Percentiles rank a stretch among this genome's conserved stretches.
Evolutionary conservation across 2,113 vertebrate species (phyloP).

Genomic region (Sebastes schlegelii): DNA sequence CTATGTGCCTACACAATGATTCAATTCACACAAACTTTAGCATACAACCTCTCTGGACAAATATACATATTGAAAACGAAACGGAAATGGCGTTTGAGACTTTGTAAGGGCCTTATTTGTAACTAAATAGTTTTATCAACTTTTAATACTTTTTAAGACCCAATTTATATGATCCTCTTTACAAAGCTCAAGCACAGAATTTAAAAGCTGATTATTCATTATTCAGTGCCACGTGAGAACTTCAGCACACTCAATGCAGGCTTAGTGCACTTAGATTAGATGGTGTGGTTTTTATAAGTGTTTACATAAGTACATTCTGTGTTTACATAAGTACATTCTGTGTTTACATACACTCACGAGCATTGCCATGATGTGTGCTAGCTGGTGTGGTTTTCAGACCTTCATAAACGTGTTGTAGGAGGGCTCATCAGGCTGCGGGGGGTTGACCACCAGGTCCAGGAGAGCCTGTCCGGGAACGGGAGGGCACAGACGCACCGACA

Average conservation of each 20-base stretch:
- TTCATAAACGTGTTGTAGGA: slow-evolving; percentile 86
- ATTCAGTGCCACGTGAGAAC: neutral
- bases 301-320: neutral
- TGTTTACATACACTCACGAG: slow-evolving; percentile 23
- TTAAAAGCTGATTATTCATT: slow-evolving; percentile 22
- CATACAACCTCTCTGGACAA: too few relatives aligned
- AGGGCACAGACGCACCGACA: slow-evolving; percentile 90
- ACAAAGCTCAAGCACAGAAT: neutral
- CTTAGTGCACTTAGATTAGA: slow-evolving; percentile 12
- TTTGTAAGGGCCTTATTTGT: too few relatives aligned
- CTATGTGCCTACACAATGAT: too few relatives aligned
- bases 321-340: slow-evolving; percentile 28
- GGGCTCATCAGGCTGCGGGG: slow-evolving; percentile 87
- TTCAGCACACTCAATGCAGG: neutral
- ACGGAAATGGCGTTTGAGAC: too few relatives aligned
- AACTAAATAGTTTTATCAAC: too few relatives aligned
- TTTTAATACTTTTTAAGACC: too few relatives aligned
- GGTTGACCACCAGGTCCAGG: slow-evolving; percentile 85
- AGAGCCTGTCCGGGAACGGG: slow-evolving; percentile 89
- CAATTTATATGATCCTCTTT: too few relatives aligned
- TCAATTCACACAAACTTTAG: too few relatives aligned
- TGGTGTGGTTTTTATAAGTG: neutral
- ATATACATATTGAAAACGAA: too few relatives aligned
- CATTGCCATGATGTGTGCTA: neutral
- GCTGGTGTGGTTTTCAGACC: slow-evolving; percentile 68